A percentile compares a stretch with the other conserved stretches of the same genome.
Evolutionary conservation across 1,140 invertebrate genomes (phyloP).

Genomic region (Thaumatotibia leucotreta): DNA sequence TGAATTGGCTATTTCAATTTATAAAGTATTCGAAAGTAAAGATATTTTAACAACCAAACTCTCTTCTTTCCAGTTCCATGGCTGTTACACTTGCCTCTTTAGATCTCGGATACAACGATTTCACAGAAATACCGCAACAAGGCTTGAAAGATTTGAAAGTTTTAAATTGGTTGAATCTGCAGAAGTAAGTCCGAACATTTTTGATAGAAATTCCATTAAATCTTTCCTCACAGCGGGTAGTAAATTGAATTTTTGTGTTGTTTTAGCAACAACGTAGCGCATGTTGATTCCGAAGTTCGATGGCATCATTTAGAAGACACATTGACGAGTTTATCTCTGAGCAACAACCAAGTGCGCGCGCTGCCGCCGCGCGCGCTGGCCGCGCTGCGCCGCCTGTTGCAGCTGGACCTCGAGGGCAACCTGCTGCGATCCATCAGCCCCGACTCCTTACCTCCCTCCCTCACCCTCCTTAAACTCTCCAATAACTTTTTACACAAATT

Average conservation of each 20-base stretch:
- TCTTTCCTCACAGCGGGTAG: conserved; percentile 20
- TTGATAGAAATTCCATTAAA: conserved; percentile 30
- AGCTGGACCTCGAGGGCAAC: conserved; percentile 86
- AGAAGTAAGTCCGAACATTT: conserved; percentile 79
- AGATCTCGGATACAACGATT: conserved; percentile 85
- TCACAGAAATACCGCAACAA: conserved; percentile 81
- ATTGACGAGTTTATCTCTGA: conserved; percentile 86
- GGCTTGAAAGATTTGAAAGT: conserved; percentile 80
- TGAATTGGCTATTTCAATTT: not conserved
- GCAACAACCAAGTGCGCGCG: conserved; percentile 87
- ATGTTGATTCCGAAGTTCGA: conserved; percentile 45
- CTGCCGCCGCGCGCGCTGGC: conserved; percentile 78
- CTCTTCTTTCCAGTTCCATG: conserved; percentile 78
- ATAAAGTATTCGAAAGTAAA: not conserved
- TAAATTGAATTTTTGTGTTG: conserved; percentile 27
- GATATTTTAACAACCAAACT: conserved; percentile 14
- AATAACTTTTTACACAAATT: conserved; percentile 85
- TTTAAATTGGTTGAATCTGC: conserved; percentile 85
- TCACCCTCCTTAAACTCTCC: conserved; percentile 86
- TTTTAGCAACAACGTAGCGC: conserved; percentile 65
- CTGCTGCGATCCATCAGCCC: conserved; percentile 79
- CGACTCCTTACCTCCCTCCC: conserved; percentile 78
- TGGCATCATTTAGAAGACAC: conserved; percentile 87
- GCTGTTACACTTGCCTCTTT: conserved; percentile 80
- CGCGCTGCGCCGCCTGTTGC: conserved; percentile 79